Evolutionary conservation across 2,888 invertebrate genomes (phyloP), one percentile per base, ranked within the genome.

Genomic region (Osmoderma eremita): DNA sequence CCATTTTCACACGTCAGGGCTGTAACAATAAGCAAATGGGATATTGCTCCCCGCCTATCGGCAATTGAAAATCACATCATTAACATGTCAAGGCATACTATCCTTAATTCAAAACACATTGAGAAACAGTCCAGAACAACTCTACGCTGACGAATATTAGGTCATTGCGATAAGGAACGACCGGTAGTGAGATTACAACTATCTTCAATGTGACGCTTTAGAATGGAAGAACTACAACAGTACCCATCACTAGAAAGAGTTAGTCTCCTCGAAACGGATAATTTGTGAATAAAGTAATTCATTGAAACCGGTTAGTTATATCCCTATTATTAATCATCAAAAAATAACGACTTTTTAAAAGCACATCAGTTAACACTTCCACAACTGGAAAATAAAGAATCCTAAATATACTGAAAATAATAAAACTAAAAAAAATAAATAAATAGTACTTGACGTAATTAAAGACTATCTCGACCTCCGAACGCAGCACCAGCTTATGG

Each of bases 181-280:
- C 63, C 63, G 63, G 63, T 22, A 63, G 63, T 63, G 63, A 63
- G 49, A 63, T 50, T 63, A 63, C 53, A 13, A 24, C 42, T 53
- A 53, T 50, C 49, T 30, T 53, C 39, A 15, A 61, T 61, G 22
- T 42, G 42, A 58, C 10, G 30, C 45, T 58, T 58, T 20, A 15
- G 30, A 58, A 58, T 22, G 56, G 20, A 17, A 42, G 15, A 18
- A 17, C 24, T 58, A 30, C 45, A 45, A 10, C 15, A 58, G 1
- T 12, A 61, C n/a, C n/a, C n/a, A n/a, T n/a, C n/a, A n/a, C 58
- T 30, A 30, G 45, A 61, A 61, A 30, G 58, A 45, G 58, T 61
- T 61, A 17, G 45, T 42, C 58, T 45, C 8, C 20, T n/a, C n/a
- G 30, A 30, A 45, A 42, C 22, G 30, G 45, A 30, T 30, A 45